These are phyloP conservation scores for Apaloderma vittatum DNA, from an alignment of 2,113 vertebrate genomes.

Conservation along the genomic window DNA sequence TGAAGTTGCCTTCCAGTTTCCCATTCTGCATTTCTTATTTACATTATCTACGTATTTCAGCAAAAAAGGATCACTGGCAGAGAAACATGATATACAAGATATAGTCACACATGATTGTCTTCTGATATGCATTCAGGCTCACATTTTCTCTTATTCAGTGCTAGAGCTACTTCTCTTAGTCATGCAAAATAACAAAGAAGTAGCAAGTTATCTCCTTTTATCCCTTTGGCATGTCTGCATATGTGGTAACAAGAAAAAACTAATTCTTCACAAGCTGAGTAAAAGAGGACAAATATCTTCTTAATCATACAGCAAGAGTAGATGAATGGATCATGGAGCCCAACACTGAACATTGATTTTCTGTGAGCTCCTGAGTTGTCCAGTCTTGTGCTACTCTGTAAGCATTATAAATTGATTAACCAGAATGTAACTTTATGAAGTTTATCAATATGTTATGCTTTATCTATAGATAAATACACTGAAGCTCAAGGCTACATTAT, in stretches of 20 bases:
- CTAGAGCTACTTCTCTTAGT: not conserved
- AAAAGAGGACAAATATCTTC: not conserved
- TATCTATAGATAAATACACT: not conserved
- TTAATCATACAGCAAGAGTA: not conserved
- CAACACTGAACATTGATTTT: not conserved
- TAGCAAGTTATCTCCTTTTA: not conserved
- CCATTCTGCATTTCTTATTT: not conserved
- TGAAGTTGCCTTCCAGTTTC: not conserved
- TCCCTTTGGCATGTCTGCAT: not conserved
- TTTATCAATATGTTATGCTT: not conserved
- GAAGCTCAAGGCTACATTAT: not conserved
- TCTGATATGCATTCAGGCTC: not conserved
- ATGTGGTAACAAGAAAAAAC: not conserved
- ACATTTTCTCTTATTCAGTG: not conserved
- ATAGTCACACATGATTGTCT: not conserved
- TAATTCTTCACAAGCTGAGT: not conserved
- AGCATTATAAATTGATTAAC: not conserved
- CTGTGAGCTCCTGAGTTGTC: not conserved
- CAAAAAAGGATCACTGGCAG: not conserved
- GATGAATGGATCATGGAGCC: not conserved
- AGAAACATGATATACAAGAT: not conserved
- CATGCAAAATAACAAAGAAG: not conserved
- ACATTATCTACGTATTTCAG: not conserved
- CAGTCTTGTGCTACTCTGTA: not conserved
- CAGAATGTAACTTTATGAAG: not conserved